Percentiles rank a stretch among this genome's conserved stretches.
Evolutionary conservation across 2,797 vertebrate species (phyloP).

Genomic region (Anabacerthia variegaticeps): DNA sequence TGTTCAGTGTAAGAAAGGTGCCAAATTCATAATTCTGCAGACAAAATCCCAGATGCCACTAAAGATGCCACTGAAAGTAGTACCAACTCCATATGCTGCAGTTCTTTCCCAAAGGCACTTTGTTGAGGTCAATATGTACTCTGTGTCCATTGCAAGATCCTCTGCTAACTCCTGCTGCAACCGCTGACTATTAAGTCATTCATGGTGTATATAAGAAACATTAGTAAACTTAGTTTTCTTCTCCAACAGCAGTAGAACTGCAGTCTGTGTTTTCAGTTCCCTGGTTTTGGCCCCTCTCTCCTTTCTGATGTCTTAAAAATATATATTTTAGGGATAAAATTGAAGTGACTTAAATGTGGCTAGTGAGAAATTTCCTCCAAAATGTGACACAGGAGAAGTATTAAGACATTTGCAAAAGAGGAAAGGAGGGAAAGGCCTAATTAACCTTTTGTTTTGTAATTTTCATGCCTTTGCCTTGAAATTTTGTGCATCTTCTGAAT

Average conservation of each 20-base stretch:
- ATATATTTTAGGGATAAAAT: not conserved
- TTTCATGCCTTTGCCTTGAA: not conserved
- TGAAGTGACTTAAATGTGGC: not conserved
- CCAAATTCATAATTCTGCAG: not conserved
- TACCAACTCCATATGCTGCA: not conserved
- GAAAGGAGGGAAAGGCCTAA: not conserved
- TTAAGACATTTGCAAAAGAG: not conserved
- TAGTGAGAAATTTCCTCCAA: not conserved
- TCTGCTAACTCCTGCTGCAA: not conserved
- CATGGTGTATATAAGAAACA: not conserved
- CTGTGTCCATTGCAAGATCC: not conserved
- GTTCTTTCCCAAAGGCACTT: not conserved
- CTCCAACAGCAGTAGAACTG: not conserved
- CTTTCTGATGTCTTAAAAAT: not conserved
- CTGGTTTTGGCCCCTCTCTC: not conserved
- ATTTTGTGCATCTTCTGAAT: not conserved
- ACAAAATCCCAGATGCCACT: not conserved
- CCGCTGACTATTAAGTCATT: accelerated
- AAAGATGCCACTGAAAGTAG: not conserved
- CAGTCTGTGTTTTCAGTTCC: not conserved
- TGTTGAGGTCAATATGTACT: not conserved
- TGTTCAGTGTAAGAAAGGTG: not conserved
- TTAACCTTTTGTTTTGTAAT: not conserved
- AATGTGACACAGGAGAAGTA: not conserved
- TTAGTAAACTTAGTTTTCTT: not conserved